These are phyloP conservation scores for Phrynosoma platyrhinos DNA, from an alignment of 2,113 vertebrate species.

Conservation along the genomic window DNA sequence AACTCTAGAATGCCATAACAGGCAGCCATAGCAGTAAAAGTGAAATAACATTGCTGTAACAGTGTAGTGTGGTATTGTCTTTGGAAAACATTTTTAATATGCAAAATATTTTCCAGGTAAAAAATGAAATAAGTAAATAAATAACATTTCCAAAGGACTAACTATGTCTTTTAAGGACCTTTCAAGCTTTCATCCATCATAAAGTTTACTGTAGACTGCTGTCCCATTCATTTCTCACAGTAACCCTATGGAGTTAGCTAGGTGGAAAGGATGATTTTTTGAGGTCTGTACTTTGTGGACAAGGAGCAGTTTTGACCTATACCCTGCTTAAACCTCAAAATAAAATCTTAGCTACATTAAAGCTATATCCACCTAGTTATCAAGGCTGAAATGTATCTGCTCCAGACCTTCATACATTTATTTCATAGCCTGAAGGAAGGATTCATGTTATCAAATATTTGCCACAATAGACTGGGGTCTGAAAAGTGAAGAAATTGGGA, in stretches of 20 bases:
- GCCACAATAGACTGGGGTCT: not conserved
- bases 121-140: too few species aligned
- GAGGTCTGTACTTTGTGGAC: not conserved
- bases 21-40: too few species aligned
- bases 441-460: not conserved
- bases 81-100: not conserved
- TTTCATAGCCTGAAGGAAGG: not conserved
- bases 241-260: not conserved
- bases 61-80: too few species aligned
- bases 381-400: not conserved
- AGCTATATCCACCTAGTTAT: not conserved
- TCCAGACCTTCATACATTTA: not conserved
- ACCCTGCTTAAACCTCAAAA: not conserved
- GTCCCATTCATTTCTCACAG: not conserved
- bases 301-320: not conserved
- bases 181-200: not conserved
- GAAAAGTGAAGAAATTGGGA: not conserved
- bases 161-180: too few species aligned
- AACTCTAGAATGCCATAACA: too few species aligned
- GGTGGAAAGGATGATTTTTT: not conserved
- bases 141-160: too few species aligned
- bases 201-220: not conserved
- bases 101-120: constrained; percentile 3
- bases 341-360: not conserved
- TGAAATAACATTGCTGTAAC: too few species aligned